Base-by-base conservation (phyloP, 2,113 vertebrate genomes). In the Anseranas semipalmata region DNA sequence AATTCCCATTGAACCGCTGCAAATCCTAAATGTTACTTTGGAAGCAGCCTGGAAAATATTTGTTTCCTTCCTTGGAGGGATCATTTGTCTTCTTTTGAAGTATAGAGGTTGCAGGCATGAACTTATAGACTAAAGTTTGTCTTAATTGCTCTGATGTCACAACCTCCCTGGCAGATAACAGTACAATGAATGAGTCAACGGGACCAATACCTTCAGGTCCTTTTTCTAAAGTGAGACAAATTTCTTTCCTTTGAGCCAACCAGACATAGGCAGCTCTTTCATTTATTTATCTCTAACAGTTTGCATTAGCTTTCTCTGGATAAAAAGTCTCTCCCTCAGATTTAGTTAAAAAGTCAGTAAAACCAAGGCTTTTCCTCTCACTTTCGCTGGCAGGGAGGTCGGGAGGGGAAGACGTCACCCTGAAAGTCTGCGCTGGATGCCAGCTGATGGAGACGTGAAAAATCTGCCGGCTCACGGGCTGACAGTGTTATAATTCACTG, bases 201-300 rank as follows among this genome's bases (percentile, higher is more conserved):
- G 97, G 96, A 94, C 97, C 67, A 59, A 28, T 97, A 95, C 98
- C 98, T 98, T 75, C 97, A 97, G 98, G 97, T 98, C 97, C 97
- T 98, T 95, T 77, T 85, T 87, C 97, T 97, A 97, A 98, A 98
- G 98, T 98, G 98, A 98, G 98, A 98, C 98, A 98, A 96, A 98
- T 98, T 85, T 93, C 96, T 88, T 97, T 97, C 94, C 97, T 86
- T 78, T 41, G 88, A 97, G 97, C 96, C 97, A 87, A 7, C 79
- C 95, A 55, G 93, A 71, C 95, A 15, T 21, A 10, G 90, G 93
- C 97, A 91, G 95, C 96, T 59, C 97, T 92, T 91, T 91, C 97
- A 90, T 97, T 97, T 98, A 96, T 98, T 97, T 78, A 52, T 95
- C 95, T 87, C 94, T 92, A 97, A 97, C 96, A 55, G 91, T 96